Evolutionary conservation across 37 sponge, comb jelly and placozoan species (phyloP).

Genomic region (Aplysina aerophoba): DNA sequence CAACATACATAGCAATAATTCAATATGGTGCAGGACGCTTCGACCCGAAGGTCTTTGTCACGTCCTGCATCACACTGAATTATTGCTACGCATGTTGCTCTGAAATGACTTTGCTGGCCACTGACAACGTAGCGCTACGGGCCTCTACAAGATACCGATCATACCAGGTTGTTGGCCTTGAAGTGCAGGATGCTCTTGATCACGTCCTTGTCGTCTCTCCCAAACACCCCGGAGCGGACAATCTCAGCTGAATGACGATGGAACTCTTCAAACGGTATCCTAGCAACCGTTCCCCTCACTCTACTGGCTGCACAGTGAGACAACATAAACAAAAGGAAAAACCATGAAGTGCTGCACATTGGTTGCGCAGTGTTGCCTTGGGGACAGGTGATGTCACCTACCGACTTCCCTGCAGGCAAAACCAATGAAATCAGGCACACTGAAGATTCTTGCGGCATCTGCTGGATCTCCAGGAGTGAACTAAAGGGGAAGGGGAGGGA

Average conservation of each 20-base stretch:
- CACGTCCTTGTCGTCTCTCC: conserved; percentile 71
- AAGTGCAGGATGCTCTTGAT: conserved; percentile 55
- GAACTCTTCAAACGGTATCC: conserved; percentile 89
- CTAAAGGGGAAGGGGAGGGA: neutral
- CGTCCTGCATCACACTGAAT: no score
- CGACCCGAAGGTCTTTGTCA: no score
- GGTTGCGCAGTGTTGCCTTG: neutral
- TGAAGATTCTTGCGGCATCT: conserved; percentile 71
- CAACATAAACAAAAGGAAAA: no score
- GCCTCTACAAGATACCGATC: neutral
- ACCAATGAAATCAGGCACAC: conserved; percentile 96
- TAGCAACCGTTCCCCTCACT: conserved; percentile 83
- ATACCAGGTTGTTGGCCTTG: conserved; percentile 87
- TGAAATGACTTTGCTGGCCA: no score
- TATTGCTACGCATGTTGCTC: no score
- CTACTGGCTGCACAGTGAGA: conserved; percentile 61
- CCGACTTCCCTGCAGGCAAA: conserved; percentile 89
- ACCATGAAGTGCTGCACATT: no score
- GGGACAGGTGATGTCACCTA: conserved; percentile 6
- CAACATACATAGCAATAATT: no score
- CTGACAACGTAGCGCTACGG: no score
- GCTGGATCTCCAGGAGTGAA: conserved; percentile 49
- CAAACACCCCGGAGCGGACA: conserved; percentile 79
- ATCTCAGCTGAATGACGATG: conserved; percentile 89
- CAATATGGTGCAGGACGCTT: no score